Conservation (phyloP, 2,888 invertebrate species). For the Spodoptera picta region DNA sequence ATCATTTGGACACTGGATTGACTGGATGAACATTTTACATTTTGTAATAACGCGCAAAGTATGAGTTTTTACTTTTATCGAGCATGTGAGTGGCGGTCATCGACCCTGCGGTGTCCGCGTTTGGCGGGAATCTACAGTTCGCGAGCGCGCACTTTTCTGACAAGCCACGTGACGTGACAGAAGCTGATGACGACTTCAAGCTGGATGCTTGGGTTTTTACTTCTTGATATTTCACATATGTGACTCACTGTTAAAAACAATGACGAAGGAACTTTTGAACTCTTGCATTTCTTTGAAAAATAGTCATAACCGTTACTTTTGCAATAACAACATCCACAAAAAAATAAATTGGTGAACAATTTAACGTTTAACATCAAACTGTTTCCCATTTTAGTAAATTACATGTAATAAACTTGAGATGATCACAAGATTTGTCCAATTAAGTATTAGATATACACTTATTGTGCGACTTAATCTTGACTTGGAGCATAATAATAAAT, state of each 20-base stretch:
- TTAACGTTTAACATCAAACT: neutral
- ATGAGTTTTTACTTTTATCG: constrained; percentile 85
- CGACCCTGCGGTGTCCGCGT: constrained; percentile 65
- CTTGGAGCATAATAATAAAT: constrained; percentile 16
- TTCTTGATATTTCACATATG: constrained; percentile 26
- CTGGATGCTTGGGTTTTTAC: constrained; percentile 51
- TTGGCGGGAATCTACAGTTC: constrained; percentile 70
- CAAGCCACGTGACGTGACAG: constrained; percentile 55
- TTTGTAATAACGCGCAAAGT: constrained; percentile 69
- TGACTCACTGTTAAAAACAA: constrained; percentile 49
- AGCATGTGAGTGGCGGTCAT: constrained; percentile 70
- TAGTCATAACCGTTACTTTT: neutral
- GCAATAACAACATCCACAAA: no score
- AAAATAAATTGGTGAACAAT: no score
- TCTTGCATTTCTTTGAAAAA: constrained; percentile 20
- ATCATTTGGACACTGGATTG: constrained; percentile 56
- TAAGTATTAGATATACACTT: constrained; percentile 8
- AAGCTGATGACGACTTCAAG: constrained; percentile 44
- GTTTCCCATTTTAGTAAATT: constrained; percentile 5
- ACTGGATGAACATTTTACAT: constrained; percentile 59
- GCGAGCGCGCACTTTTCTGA: constrained; percentile 60
- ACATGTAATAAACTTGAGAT: constrained; percentile 13
- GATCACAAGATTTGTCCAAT: constrained; percentile 17
- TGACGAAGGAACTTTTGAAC: constrained; percentile 15
- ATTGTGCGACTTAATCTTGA: constrained; percentile 14